These are phyloP conservation scores for Ferdinandea cuprea DNA, from an alignment of 2,888 invertebrate genomes.

Conservation along the genomic window DNA sequence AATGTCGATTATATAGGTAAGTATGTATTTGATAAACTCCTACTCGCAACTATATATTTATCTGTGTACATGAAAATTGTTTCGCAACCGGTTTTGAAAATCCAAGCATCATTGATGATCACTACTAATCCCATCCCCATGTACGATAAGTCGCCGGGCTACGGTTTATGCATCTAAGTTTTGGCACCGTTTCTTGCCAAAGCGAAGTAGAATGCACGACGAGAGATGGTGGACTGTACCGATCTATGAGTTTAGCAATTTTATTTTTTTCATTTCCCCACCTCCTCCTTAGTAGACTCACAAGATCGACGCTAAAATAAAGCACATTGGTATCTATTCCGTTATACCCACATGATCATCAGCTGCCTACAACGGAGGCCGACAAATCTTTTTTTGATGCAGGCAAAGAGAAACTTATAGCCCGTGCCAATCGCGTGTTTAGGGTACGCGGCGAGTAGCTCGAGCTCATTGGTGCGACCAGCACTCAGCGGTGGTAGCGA, in stretches of 20 bases:
- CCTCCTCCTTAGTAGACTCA: constrained; percentile 7
- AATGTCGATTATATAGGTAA: too few species aligned
- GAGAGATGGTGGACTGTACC: not conserved
- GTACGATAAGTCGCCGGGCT: too few species aligned
- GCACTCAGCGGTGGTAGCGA: constrained; percentile 16
- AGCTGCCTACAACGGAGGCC: constrained; percentile 5
- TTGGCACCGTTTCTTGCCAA: too few species aligned
- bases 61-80: too few species aligned
- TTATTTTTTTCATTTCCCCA: not conserved
- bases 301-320: constrained; percentile 43
- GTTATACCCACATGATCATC: constrained; percentile 42
- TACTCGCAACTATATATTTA: too few species aligned
- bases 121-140: too few species aligned
- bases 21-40: too few species aligned
- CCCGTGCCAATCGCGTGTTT: constrained; percentile 83
- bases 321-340: constrained; percentile 48
- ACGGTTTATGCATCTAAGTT: too few species aligned
- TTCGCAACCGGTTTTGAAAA: too few species aligned
- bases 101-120: too few species aligned
- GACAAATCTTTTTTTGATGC: constrained; percentile 22
- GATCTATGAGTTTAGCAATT: constrained; percentile 6
- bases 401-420: constrained; percentile 71
- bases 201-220: too few species aligned
- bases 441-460: constrained; percentile 78
- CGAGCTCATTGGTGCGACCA: constrained; percentile 40